A percentile compares a stretch with the other conserved stretches of the same genome.
phyloP scores from a whole-genome alignment of 1,140 invertebrate species.

The Ostrea edulis region DNA sequence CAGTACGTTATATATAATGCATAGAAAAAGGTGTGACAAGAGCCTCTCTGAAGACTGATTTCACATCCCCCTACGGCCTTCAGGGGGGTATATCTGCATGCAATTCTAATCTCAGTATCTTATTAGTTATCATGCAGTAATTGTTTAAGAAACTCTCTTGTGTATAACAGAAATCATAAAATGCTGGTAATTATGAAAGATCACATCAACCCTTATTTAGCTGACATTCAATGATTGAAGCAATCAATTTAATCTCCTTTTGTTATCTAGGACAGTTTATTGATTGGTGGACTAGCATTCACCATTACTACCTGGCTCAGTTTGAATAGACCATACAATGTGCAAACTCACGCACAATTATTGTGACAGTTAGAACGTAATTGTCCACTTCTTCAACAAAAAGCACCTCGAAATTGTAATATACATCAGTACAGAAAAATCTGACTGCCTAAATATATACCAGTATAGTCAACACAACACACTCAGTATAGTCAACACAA shows the following conservation, averaged over 20 bases:
- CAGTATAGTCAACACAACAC: no score
- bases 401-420: background rate
- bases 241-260: constrained; percentile 25
- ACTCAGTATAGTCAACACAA: no score
- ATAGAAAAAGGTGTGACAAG: background rate
- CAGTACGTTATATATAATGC: background rate
- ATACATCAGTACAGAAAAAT: background rate
- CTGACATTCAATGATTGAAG: background rate
- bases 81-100: background rate
- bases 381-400: background rate
- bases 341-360: constrained; percentile 27
- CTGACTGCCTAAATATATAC: no score
- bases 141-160: background rate
- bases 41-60: background rate
- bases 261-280: constrained; percentile 6
- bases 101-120: background rate
- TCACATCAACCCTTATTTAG: background rate
- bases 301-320: constrained; percentile 31
- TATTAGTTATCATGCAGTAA: background rate
- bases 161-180: constrained; percentile 16
- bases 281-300: constrained; percentile 34
- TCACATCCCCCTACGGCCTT: background rate
- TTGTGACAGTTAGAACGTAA: background rate
- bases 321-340: background rate
- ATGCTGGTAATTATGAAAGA: constrained; percentile 21